Evolutionary conservation across 2,888 invertebrate species (phyloP), one percentile per base, ranked within the genome.

Genomic region (Tenthredo distinguenda): DNA sequence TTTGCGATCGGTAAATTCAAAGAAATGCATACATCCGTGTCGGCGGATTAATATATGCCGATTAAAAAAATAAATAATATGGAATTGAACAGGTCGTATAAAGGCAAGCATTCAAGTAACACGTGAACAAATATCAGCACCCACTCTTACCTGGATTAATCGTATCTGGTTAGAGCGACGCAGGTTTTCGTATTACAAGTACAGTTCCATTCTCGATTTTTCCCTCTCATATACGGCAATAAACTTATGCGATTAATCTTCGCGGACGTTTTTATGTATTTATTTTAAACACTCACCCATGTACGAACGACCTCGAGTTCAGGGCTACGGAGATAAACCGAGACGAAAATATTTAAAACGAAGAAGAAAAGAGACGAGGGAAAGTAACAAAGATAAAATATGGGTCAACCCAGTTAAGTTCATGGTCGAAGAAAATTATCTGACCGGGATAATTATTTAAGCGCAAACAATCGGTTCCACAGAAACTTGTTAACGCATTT

Each of bases 271-370:
- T 79, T 79, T 31, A 34, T 79, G 50, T 58, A 79, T 43, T 76
- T 47, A 47, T 43, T 76, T 76, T 31, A 47, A 43, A 47, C 21
- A 62, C 37, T 37, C 15, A 79, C 26, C 31, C 55, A 55, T 34
- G 37, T 12, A 79, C 26, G 26, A 79, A 26, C 55, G 58, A 58
- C 58, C 79, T 58, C 58, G 58, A 21, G 34, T 79, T 79, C 79
- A 79, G 34, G 79, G 79, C 37, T 79, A 79, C 37, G 37, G 34
- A 79, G 79, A 79, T 79, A 79, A 79, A 21, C 12, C 76, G 43
- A 26, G 76, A 40, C 76, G 12, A 76, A 76, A 76, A 76, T 76
- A 31, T 34, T n/a, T 47, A 26, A 15, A 43, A 26, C 12, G 9
- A 43, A 18, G 37, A 21, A 40, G 7, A 18, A 6, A n/a, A n/a